phyloP scores from a whole-genome alignment of 2,797 vertebrate species.

The Psittacula derbiana region DNA sequence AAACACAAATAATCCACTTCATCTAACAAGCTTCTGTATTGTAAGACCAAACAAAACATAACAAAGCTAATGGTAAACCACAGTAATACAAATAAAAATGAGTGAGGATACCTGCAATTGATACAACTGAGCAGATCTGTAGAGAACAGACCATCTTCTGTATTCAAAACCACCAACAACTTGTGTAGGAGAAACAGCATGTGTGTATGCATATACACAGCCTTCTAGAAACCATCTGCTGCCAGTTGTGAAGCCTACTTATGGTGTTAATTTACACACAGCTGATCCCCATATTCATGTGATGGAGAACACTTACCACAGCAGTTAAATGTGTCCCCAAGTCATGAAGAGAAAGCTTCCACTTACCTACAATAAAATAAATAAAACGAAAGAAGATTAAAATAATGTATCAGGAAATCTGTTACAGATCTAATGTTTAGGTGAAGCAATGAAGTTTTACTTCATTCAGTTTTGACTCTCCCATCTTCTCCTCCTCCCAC shows the following conservation, averaged over 20 bases:
- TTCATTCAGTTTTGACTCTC: not conserved
- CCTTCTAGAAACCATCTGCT: not conserved
- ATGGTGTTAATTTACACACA: not conserved
- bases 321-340: constrained; percentile 33
- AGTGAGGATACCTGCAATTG: not conserved
- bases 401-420: not conserved
- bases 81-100: not conserved
- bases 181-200: rapidly evolving
- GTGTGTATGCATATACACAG: rapidly evolving
- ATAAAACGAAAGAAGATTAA: not conserved
- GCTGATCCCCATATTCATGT: not conserved
- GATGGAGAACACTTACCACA: constrained; percentile 75
- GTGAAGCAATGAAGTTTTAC: not conserved
- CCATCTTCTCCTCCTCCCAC: not conserved
- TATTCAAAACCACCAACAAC: not conserved
- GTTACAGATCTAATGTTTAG: not conserved
- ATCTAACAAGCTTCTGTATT: not conserved
- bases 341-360: constrained; percentile 64
- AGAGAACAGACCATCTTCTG: not conserved
- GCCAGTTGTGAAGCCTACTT: not conserved
- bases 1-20: not conserved
- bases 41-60: not conserved
- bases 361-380: constrained; percentile 76
- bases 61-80: not conserved
- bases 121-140: not conserved